Evolutionary conservation across 2,797 vertebrate species (phyloP).

Genomic region (Gallinago stenura): DNA sequence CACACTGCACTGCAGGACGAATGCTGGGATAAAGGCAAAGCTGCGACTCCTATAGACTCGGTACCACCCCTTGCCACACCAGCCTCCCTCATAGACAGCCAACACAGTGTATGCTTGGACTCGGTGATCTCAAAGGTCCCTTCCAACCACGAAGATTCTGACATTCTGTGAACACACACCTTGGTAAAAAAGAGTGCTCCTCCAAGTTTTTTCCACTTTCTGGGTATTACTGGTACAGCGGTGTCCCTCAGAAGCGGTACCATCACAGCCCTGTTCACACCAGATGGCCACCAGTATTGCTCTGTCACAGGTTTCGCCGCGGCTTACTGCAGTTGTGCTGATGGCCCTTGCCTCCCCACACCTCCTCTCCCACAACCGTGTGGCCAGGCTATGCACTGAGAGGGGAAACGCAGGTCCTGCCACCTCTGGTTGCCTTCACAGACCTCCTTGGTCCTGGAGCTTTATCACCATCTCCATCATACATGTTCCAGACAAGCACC

Average conservation of each 20-base stretch:
- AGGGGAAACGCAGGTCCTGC: background rate
- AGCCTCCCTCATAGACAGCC: background rate
- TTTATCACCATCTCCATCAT: fast-evolving
- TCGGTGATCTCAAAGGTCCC: no score
- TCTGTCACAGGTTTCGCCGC: background rate
- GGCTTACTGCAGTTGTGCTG: fast-evolving
- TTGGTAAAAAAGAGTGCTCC: background rate
- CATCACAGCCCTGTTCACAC: fast-evolving
- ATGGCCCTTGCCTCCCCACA: background rate
- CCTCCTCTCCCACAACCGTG: background rate
- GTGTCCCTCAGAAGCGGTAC: background rate
- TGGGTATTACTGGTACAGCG: background rate
- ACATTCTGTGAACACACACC: no score
- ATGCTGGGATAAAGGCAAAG: background rate
- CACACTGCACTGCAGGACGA: background rate
- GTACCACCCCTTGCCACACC: background rate
- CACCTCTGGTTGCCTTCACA: background rate
- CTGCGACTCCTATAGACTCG: background rate
- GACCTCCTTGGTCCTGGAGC: background rate
- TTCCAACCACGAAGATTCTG: no score
- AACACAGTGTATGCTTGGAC: background rate
- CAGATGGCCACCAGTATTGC: background rate
- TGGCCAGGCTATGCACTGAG: background rate
- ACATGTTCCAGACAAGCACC: fast-evolving
- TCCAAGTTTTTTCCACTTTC: background rate